A percentile compares a stretch with the other conserved stretches of the same genome.
Conservation (phyloP, 2,888 invertebrate species). For the Trissolcus japonicus region DNA sequence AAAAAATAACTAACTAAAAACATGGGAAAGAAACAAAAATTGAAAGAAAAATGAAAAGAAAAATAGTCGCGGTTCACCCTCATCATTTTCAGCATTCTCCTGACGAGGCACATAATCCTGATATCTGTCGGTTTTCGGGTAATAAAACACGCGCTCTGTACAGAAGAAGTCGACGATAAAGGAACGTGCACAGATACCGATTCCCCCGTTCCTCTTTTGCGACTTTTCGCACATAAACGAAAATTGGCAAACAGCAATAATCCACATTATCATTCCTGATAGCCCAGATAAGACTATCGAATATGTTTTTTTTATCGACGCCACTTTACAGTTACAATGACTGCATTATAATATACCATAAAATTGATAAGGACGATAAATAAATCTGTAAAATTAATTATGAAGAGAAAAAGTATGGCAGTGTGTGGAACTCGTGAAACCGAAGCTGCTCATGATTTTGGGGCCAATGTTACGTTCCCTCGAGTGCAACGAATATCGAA, state of each 20-base stretch:
- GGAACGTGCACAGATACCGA: constrained; percentile 71
- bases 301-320: constrained; percentile 21
- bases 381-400: constrained; percentile 26
- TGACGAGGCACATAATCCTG: constrained; percentile 72
- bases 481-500: constrained; percentile 58
- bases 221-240: constrained; percentile 49
- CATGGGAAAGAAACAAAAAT: constrained; percentile 7
- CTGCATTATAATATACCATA: constrained; percentile 14
- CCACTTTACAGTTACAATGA: constrained; percentile 7
- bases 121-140: constrained; percentile 81
- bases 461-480: constrained; percentile 69
- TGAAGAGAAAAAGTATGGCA: constrained; percentile 7
- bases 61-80: constrained; percentile 48
- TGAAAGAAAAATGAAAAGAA: constrained; percentile 35
- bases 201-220: constrained; percentile 63
- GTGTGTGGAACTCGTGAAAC: constrained; percentile 58
- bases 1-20: constrained; percentile 3
- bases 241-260: constrained; percentile 53
- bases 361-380: constrained; percentile 8
- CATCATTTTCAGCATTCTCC: constrained; percentile 32
- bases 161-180: constrained; percentile 71
- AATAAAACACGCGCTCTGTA: constrained; percentile 79
- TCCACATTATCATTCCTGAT: constrained; percentile 36
- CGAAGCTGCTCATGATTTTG: constrained; percentile 63
- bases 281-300: constrained; percentile 11